phyloP scores from a whole-genome alignment of 2,113 vertebrate genomes.

The Polyodon spathula region DNA sequence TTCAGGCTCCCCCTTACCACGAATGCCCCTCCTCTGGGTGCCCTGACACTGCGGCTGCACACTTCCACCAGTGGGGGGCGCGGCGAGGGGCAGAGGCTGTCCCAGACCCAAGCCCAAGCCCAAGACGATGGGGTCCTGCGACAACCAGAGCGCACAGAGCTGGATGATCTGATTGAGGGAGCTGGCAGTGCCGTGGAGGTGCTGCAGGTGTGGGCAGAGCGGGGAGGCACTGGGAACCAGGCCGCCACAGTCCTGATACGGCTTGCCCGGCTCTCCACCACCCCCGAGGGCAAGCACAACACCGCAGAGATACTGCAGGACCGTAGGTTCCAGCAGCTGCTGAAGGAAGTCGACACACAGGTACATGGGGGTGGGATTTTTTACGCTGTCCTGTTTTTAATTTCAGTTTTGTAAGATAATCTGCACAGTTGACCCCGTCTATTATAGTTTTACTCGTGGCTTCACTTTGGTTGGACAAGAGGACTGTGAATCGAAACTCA shows the following conservation, averaged over 20 bases:
- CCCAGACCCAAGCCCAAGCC: too few relatives aligned
- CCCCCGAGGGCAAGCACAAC: slow-evolving; percentile 12
- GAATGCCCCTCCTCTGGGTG: too few relatives aligned
- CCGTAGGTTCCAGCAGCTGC: slow-evolving; percentile 48
- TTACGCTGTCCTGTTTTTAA: too few relatives aligned
- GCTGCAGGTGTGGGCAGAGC: slow-evolving; percentile 44
- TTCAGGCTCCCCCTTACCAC: too few relatives aligned
- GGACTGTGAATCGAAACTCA: too few relatives aligned
- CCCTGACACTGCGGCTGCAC: too few relatives aligned
- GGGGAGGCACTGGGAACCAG: slow-evolving; percentile 40
- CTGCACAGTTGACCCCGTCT: too few relatives aligned
- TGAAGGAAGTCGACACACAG: slow-evolving; percentile 28
- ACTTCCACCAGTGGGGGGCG: too few relatives aligned
- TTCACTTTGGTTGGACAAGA: too few relatives aligned
- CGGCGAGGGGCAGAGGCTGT: too few relatives aligned
- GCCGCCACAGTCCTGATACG: slow-evolving; percentile 43
- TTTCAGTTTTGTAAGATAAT: neutral
- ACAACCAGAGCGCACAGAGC: slow-evolving; percentile 14
- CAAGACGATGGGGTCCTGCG: slow-evolving; percentile 1
- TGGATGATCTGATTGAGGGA: slow-evolving; percentile 42
- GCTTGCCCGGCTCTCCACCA: slow-evolving; percentile 36
- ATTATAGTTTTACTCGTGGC: too few relatives aligned
- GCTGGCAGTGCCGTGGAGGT: slow-evolving; percentile 48
- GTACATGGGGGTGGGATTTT: slow-evolving; percentile 6
- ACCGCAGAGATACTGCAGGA: slow-evolving; percentile 33